These are phyloP conservation scores for Lordiphosa clarofinis DNA, from an alignment of 1,140 invertebrate species.

Conservation along the genomic window DNA sequence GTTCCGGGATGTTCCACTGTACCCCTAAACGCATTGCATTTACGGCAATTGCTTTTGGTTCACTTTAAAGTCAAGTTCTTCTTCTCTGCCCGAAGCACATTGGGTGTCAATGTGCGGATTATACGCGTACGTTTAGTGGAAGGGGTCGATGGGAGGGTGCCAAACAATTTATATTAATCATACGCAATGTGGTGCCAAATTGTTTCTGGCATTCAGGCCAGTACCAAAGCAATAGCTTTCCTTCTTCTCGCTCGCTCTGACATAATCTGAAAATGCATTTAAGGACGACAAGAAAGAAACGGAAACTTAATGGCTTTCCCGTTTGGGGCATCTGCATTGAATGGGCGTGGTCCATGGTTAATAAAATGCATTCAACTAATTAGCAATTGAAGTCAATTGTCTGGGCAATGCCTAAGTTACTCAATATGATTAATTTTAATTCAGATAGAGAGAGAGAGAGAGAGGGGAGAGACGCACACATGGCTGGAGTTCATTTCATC, in stretches of 20 bases:
- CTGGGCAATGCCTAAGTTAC: too few species aligned
- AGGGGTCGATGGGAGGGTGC: slow-evolving; percentile 8
- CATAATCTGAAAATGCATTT: slow-evolving; percentile 10
- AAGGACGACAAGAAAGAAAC: too few species aligned
- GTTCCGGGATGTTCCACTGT: neutral
- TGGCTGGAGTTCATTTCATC: slow-evolving; percentile 12
- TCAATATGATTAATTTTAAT: too few species aligned
- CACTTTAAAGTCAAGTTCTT: too few species aligned
- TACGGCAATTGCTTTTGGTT: slow-evolving; percentile 7
- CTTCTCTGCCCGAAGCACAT: neutral
- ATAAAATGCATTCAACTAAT: too few species aligned
- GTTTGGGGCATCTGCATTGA: too few species aligned
- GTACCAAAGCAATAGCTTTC: slow-evolving; percentile 27
- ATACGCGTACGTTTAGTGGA: neutral
- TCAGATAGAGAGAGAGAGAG: too few species aligned
- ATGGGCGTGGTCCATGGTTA: too few species aligned
- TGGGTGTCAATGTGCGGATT: slow-evolving; percentile 17
- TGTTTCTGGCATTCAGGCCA: slow-evolving; percentile 38
- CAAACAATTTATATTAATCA: slow-evolving; percentile 68
- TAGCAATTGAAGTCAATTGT: too few species aligned
- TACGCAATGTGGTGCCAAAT: slow-evolving; percentile 67
- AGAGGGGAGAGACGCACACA: neutral
- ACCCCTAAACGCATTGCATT: too few species aligned
- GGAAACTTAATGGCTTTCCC: too few species aligned
- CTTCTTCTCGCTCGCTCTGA: neutral